These are phyloP conservation scores for Cynopterus sphinx DNA, from an alignment of 2,797 vertebrate species.

Conservation along the genomic window DNA sequence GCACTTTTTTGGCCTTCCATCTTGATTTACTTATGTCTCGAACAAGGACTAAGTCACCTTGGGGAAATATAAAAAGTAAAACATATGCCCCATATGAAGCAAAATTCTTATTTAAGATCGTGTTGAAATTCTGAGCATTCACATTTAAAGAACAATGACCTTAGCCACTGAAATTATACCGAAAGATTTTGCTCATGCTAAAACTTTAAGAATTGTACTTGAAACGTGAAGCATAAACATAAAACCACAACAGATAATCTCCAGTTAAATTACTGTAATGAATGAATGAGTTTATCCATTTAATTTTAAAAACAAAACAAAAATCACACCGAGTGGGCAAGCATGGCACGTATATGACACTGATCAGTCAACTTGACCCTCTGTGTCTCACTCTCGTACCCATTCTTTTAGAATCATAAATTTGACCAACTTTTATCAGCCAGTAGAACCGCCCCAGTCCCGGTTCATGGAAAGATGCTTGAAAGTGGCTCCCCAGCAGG, in stretches of 20 bases:
- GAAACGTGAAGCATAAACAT: neutral
- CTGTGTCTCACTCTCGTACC: neutral
- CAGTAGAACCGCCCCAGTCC: neutral
- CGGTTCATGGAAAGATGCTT: neutral
- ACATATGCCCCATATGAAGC: neutral
- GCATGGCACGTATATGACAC: fast-evolving
- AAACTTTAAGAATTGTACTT: neutral
- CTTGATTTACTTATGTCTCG: neutral
- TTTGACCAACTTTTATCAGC: neutral
- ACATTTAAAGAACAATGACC: neutral
- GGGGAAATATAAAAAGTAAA: neutral
- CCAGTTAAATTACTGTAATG: neutral
- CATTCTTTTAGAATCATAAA: neutral
- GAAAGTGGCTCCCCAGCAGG: neutral
- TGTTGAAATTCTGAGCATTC: neutral
- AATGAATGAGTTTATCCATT: neutral
- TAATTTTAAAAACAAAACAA: neutral
- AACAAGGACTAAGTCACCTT: neutral
- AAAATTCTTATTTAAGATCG: neutral
- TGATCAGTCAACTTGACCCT: neutral
- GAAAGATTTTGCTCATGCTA: neutral
- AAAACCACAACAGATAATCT: neutral
- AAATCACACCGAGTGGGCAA: neutral
- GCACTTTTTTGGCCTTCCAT: neutral
- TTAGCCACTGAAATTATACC: neutral